Percentiles rank a stretch among this genome's conserved stretches.
Evolutionary conservation across 2,113 vertebrate species (phyloP).

Genomic region (Syngnathus floridae): DNA sequence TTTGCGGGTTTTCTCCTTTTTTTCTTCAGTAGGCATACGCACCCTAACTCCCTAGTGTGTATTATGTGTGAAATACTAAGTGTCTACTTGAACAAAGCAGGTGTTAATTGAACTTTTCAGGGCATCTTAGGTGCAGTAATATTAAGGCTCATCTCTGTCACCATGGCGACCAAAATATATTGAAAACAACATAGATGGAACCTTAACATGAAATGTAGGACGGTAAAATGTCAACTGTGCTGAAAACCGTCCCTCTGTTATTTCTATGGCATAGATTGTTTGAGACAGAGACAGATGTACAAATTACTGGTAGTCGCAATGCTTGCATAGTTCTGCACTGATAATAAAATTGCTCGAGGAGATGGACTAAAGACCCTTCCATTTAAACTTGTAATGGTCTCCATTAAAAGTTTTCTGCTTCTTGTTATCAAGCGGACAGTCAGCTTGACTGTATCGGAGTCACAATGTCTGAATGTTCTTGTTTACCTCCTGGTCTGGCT

Average conservation of each 20-base stretch:
- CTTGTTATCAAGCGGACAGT: conserved; percentile 13
- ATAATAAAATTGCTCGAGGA: background rate
- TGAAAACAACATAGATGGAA: background rate
- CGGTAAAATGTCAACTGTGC: background rate
- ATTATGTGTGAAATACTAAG: background rate
- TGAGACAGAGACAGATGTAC: background rate
- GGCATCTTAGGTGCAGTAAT: conserved; percentile 12
- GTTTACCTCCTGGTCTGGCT: conserved; percentile 38
- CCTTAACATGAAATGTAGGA: background rate
- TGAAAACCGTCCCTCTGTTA: background rate
- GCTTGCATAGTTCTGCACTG: background rate
- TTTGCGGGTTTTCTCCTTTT: background rate
- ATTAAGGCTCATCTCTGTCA: conserved; percentile 27
- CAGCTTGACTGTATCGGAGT: conserved; percentile 34
- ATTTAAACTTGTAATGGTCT: conserved; percentile 1
- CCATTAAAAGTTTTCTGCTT: background rate
- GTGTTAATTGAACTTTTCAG: conserved; percentile 30
- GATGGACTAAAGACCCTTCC: background rate
- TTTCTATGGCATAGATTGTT: background rate
- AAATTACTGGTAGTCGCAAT: background rate
- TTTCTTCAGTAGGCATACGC: background rate
- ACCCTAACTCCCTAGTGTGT: background rate
- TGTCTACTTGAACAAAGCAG: background rate
- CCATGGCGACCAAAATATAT: background rate
- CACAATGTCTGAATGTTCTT: conserved; percentile 35